Conservation (phyloP, 2,888 invertebrate species). For the Automeris io region DNA sequence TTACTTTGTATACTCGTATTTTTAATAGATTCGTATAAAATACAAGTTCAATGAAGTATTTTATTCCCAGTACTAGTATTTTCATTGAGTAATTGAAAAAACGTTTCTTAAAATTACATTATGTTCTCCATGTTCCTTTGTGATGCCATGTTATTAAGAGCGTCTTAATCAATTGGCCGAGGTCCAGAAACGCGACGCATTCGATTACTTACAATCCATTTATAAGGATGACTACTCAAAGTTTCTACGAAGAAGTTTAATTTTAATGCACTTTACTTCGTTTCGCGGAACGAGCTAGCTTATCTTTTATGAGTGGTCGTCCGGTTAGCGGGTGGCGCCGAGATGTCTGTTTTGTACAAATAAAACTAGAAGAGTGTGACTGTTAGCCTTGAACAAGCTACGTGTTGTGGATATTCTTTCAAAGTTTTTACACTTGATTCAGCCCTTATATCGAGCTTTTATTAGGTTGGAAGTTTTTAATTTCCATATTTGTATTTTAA, state of each 20-base stretch:
- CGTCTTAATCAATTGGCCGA: slow-evolving; percentile 3
- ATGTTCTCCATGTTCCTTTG: background rate
- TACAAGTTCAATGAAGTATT: too few species aligned
- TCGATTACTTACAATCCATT: slow-evolving; percentile 6
- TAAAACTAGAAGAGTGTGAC: slow-evolving; percentile 27
- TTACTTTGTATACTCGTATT: too few species aligned
- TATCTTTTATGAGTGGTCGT: slow-evolving; percentile 51
- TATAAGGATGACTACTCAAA: background rate
- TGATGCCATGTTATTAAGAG: background rate
- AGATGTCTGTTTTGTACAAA: slow-evolving; percentile 37
- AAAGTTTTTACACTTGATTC: too few species aligned
- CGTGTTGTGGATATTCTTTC: too few species aligned
- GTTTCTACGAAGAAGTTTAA: slow-evolving; percentile 2
- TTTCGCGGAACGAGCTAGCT: slow-evolving; percentile 30
- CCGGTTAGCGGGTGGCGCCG: slow-evolving; percentile 44
- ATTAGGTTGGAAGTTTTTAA: too few species aligned
- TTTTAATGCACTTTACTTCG: slow-evolving; percentile 20
- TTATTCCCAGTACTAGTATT: too few species aligned
- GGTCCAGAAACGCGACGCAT: slow-evolving; percentile 4
- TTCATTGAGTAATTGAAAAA: too few species aligned
- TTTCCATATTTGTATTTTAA: too few species aligned
- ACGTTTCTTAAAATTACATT: background rate
- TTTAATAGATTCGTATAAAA: too few species aligned
- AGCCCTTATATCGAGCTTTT: too few species aligned
- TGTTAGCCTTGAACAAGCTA: too few species aligned